Conservation (phyloP, 2,113 vertebrate species). For the Raja brachyura region DNA sequence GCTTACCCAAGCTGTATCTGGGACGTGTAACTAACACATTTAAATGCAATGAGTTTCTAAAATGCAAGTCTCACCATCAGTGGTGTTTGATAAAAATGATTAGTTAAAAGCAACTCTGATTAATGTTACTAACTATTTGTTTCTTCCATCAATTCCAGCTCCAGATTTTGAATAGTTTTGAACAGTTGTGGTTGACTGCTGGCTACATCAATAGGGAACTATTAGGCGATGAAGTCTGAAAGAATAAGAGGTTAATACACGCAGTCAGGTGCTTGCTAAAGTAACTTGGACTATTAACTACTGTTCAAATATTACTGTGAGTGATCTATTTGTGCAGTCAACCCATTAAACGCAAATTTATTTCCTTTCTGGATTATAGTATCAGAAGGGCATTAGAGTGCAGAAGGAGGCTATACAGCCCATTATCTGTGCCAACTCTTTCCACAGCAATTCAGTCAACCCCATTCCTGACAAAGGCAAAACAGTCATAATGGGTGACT, state of each 20-base stretch:
- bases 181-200: not conserved
- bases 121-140: not conserved
- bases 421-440: too few relatives aligned
- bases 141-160: constrained; percentile 3
- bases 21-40: not conserved
- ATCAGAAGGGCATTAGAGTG: too few relatives aligned
- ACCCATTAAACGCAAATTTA: constrained; percentile 5
- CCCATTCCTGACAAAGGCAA: too few relatives aligned
- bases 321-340: constrained; percentile 1
- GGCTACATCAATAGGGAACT: constrained; percentile 12
- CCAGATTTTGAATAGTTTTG: constrained; percentile 2
- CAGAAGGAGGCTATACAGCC: too few relatives aligned
- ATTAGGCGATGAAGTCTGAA: constrained; percentile 1
- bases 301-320: not conserved
- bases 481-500: too few relatives aligned
- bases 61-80: not conserved
- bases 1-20: not conserved
- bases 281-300: constrained; percentile 19
- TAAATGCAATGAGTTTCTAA: not conserved
- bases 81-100: not conserved
- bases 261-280: not conserved
- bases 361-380: not conserved
- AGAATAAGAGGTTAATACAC: not conserved
- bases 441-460: too few relatives aligned
- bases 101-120: not conserved